Conservation (phyloP, 2,888 invertebrate genomes). For the Sericinus montela region DNA sequence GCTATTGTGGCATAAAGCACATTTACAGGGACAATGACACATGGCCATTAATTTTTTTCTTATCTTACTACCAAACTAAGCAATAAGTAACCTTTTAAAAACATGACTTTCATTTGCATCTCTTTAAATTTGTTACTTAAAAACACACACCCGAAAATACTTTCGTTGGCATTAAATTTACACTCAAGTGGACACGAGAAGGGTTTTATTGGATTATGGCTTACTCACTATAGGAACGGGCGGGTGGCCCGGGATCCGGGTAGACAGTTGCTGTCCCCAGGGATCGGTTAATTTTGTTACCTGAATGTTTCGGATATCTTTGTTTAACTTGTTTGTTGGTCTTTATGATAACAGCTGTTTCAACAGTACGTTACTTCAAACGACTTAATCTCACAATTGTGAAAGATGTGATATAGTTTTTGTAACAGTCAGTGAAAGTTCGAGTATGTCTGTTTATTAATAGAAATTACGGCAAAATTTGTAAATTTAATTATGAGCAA, state of each 20-base stretch:
- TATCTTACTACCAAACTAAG: too few relatives aligned
- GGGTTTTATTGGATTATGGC: slow-evolving; percentile 68
- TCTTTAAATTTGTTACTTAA: slow-evolving; percentile 4
- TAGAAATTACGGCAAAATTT: too few relatives aligned
- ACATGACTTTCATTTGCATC: neutral
- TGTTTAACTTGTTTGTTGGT: slow-evolving; percentile 25
- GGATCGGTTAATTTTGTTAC: slow-evolving; percentile 28
- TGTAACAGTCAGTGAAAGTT: too few relatives aligned
- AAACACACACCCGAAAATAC: slow-evolving; percentile 17
- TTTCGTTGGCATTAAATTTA: slow-evolving; percentile 32
- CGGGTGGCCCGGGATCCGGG: slow-evolving; percentile 50
- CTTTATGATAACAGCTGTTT: slow-evolving; percentile 22
- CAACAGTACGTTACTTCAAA: neutral
- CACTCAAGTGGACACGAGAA: slow-evolving; percentile 47
- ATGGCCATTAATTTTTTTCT: too few relatives aligned
- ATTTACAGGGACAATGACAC: too few relatives aligned
- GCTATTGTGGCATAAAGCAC: too few relatives aligned
- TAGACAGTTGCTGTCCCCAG: slow-evolving; percentile 43
- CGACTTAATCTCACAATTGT: too few relatives aligned
- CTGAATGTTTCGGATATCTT: slow-evolving; percentile 22
- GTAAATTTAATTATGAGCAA: too few relatives aligned
- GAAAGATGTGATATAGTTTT: too few relatives aligned
- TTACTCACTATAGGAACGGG: slow-evolving; percentile 65
- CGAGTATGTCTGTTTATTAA: too few relatives aligned
- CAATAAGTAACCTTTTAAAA: neutral